Percentiles rank a stretch among this genome's conserved stretches.
Evolutionary conservation across 2,797 vertebrate species (phyloP).

Genomic region (Alosa sapidissima): DNA sequence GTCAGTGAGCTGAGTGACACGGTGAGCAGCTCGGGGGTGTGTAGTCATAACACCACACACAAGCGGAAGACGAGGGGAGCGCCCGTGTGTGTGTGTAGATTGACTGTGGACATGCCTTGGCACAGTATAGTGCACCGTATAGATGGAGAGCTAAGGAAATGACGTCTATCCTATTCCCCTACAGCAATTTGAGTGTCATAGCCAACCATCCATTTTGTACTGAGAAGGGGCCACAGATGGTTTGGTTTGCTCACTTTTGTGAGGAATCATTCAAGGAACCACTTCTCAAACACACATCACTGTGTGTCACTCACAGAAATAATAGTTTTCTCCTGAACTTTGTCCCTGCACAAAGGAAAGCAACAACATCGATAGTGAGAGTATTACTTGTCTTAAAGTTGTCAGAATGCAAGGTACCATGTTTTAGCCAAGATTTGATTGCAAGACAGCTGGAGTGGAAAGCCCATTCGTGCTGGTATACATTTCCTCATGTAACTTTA

Average conservation of each 20-base stretch:
- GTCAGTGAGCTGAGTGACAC: conserved; percentile 12
- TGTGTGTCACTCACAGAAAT: background rate
- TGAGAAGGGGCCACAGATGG: background rate
- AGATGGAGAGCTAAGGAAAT: conserved; percentile 4
- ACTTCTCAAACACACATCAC: background rate
- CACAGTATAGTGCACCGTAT: background rate
- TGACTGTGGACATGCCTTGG: background rate
- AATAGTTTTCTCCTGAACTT: background rate
- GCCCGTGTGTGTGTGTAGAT: background rate
- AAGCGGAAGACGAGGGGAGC: background rate
- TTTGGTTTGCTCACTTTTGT: background rate
- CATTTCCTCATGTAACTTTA: background rate
- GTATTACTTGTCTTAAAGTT: background rate
- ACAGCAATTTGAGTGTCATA: background rate
- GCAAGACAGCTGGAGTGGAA: background rate
- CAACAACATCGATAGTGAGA: background rate
- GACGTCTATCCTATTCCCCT: background rate
- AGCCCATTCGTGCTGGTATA: background rate
- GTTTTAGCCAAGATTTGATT: background rate
- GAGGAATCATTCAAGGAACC: background rate
- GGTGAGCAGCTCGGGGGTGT: background rate
- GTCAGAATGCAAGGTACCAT: background rate
- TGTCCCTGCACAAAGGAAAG: background rate
- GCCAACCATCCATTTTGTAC: background rate
- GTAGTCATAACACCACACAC: conserved; percentile 1